phyloP scores from a whole-genome alignment of 2,797 vertebrate genomes.

The Crossoptilon crossoptilon region DNA sequence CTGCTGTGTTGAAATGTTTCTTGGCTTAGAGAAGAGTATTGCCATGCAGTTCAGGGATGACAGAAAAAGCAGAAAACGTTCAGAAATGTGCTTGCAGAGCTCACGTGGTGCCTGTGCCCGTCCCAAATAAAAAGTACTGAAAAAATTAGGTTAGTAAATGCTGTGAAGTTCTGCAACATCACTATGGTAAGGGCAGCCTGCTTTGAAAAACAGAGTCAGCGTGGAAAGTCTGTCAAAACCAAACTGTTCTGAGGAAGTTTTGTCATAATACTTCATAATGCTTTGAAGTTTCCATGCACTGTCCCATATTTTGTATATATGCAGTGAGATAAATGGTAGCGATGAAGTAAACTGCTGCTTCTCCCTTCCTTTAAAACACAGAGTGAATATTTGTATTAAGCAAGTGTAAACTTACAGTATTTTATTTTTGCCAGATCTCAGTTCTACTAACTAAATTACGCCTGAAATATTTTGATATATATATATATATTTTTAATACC shows the following conservation, averaged over 20 bases:
- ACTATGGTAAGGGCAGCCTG: conserved; percentile 56
- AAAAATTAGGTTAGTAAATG: not conserved
- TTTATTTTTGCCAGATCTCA: not conserved
- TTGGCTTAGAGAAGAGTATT: conserved; percentile 9
- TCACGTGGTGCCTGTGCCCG: not conserved
- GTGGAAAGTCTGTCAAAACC: conserved; percentile 34
- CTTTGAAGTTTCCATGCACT: conserved; percentile 51
- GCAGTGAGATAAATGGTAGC: not conserved
- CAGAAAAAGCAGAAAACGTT: not conserved
- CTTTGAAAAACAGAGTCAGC: conserved; percentile 55
- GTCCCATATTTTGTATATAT: not conserved
- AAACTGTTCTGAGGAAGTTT: conserved; percentile 27
- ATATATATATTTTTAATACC: not conserved
- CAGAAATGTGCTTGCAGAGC: not conserved
- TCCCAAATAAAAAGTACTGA: not conserved
- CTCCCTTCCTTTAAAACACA: not conserved
- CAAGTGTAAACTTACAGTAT: not conserved
- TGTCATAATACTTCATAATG: conserved; percentile 16
- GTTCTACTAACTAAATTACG: not conserved
- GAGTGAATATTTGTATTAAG: not conserved
- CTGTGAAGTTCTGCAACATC: not conserved
- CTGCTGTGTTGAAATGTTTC: conserved; percentile 27
- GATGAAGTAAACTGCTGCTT: not conserved
- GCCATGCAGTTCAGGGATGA: not conserved
- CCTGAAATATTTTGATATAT: not conserved